These are phyloP conservation scores for Poeciliopsis gracilis DNA, from an alignment of 2,797 vertebrate species.

Conservation along the genomic window DNA sequence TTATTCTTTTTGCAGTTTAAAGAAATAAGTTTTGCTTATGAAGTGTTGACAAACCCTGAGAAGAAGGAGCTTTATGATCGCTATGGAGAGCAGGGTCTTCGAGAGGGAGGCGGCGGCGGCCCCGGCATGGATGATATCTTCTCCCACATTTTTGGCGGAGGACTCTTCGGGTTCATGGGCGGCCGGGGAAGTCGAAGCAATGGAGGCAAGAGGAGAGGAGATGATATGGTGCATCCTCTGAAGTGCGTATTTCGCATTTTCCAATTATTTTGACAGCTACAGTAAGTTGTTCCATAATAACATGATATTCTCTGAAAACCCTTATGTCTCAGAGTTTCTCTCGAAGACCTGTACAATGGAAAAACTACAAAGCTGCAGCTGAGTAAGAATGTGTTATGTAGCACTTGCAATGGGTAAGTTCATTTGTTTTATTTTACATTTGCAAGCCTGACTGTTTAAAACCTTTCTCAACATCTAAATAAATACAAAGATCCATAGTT, in stretches of 20 bases:
- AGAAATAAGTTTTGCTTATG: conserved; percentile 99
- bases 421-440: conserved; percentile 13
- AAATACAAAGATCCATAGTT: no score
- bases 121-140: conserved; percentile 99
- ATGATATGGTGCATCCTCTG: conserved; percentile 98
- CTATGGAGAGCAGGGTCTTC: conserved; percentile 96
- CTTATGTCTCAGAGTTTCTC: conserved; percentile 87
- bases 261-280: neutral
- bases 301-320: conserved; percentile 1
- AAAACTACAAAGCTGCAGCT: conserved; percentile 99
- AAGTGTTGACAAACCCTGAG: conserved; percentile 96
- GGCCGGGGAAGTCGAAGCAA: conserved; percentile 89
- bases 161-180: conserved; percentile 98
- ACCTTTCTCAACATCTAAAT: neutral
- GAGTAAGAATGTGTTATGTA: conserved; percentile 98
- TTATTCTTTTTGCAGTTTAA: conserved; percentile 86
- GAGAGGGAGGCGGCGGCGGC: conserved; percentile 94
- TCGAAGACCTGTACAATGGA: conserved; percentile 98
- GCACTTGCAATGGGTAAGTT: conserved; percentile 95
- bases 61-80: conserved; percentile 97
- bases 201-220: conserved; percentile 93
- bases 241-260: conserved; percentile 83
- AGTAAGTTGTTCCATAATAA: neutral
- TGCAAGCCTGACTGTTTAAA: conserved; percentile 9
- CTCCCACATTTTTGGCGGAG: conserved; percentile 98